Conservation (phyloP, 2,888 invertebrate genomes). For the Heliconius sara region DNA sequence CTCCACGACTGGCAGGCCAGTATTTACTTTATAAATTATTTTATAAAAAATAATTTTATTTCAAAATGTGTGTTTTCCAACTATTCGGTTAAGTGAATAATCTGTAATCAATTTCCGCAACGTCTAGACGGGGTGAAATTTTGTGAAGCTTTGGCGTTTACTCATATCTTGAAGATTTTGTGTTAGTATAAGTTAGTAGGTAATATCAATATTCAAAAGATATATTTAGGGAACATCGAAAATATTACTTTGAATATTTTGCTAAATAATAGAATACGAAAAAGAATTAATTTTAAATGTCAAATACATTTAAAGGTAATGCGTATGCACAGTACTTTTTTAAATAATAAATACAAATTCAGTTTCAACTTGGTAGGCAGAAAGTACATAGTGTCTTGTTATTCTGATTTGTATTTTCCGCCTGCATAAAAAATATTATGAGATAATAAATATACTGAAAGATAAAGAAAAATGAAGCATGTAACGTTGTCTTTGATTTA, state of each 20-base stretch:
- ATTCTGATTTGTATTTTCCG: too few relatives aligned
- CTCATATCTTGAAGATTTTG: background rate
- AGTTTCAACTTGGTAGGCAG: too few relatives aligned
- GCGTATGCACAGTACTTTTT: too few relatives aligned
- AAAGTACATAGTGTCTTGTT: too few relatives aligned
- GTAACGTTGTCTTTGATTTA: background rate
- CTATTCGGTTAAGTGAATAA: background rate
- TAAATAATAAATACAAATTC: too few relatives aligned
- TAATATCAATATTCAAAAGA: background rate
- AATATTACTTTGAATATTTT: too few relatives aligned
- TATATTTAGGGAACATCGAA: background rate
- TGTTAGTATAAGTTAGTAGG: background rate
- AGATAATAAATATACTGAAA: background rate
- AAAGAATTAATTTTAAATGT: too few relatives aligned
- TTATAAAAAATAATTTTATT: background rate
- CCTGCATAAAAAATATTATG: too few relatives aligned
- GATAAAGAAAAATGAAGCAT: background rate
- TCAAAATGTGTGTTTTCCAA: background rate
- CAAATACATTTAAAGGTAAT: too few relatives aligned
- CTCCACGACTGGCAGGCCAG: background rate
- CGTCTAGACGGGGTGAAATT: conserved; percentile 14
- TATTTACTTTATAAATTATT: background rate
- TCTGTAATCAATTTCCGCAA: background rate
- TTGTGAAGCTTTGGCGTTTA: background rate
- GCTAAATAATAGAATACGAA: too few relatives aligned